Percentiles rank a stretch among this genome's conserved stretches.
Conservation (phyloP, 1,140 invertebrate species). For the Hetaerina americana region DNA sequence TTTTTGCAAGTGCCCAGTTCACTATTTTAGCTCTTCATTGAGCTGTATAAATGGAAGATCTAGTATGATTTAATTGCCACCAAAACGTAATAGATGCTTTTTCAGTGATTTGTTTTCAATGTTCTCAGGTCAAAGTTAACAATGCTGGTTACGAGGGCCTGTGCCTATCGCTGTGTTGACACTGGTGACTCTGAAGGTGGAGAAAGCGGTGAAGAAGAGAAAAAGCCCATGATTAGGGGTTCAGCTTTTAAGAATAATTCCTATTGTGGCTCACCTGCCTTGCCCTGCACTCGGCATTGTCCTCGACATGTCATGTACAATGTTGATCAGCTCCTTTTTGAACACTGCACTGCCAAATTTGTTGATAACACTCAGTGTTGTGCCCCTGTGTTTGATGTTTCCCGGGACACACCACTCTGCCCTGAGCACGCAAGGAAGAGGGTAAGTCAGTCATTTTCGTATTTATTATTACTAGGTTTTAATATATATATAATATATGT, state of each 20-base stretch:
- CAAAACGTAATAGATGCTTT: too few relatives aligned
- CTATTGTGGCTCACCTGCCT: constrained; percentile 43
- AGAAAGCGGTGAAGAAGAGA: not conserved
- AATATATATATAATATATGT: too few relatives aligned
- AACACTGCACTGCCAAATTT: constrained; percentile 78
- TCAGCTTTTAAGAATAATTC: constrained; percentile 19
- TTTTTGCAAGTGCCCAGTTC: too few relatives aligned
- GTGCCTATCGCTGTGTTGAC: constrained; percentile 27
- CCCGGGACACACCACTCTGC: constrained; percentile 71
- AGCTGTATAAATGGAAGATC: too few relatives aligned
- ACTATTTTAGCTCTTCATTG: too few relatives aligned
- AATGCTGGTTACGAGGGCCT: constrained; percentile 22
- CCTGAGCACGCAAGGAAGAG: constrained; percentile 63
- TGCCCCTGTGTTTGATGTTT: constrained; percentile 72
- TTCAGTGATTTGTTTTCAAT: too few relatives aligned
- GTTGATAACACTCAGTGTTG: constrained; percentile 78
- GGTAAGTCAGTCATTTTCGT: too few relatives aligned
- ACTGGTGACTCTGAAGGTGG: not conserved
- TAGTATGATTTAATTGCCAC: too few relatives aligned
- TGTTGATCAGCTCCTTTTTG: constrained; percentile 73
- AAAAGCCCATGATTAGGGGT: not conserved
- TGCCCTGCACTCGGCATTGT: constrained; percentile 75
- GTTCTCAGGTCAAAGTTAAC: constrained; percentile 22
- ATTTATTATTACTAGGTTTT: too few relatives aligned
- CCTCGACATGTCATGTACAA: constrained; percentile 75